A percentile compares a stretch with the other conserved stretches of the same genome.
phyloP scores from a whole-genome alignment of 2,888 invertebrate genomes.

The Clusia tigrina region DNA sequence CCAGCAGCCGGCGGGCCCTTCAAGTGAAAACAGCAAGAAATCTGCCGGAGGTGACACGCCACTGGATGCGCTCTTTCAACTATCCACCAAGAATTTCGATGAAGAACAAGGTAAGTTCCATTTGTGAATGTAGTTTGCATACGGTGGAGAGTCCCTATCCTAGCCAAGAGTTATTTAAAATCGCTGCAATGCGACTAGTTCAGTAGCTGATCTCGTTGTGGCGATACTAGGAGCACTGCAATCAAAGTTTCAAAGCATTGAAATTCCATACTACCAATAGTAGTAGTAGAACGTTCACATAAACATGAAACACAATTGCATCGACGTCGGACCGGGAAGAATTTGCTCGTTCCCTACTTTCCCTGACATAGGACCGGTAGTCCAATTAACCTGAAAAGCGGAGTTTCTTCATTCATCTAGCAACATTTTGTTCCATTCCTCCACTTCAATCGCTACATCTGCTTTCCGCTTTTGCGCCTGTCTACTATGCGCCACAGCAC shows the following conservation, averaged over 20 bases:
- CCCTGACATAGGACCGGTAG: too few relatives aligned
- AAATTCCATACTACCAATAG: too few relatives aligned
- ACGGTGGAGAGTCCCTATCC: background rate
- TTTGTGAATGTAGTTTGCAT: too few relatives aligned
- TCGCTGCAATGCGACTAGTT: background rate
- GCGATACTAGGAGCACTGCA: background rate
- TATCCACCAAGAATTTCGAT: constrained; percentile 97
- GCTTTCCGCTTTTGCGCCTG: background rate
- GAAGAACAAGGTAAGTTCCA: constrained; percentile 79
- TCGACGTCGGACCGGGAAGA: too few relatives aligned
- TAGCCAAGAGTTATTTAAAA: background rate
- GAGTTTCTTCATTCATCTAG: too few relatives aligned
- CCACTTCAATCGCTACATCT: too few relatives aligned
- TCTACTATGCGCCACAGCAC: constrained; percentile 2
- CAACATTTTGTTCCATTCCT: too few relatives aligned
- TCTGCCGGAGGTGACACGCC: constrained; percentile 73
- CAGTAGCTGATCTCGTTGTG: background rate
- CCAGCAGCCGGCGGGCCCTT: background rate
- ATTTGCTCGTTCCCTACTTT: too few relatives aligned
- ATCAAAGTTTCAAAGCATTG: too few relatives aligned
- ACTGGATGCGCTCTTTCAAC: constrained; percentile 93
- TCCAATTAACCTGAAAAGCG: too few relatives aligned
- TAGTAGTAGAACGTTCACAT: too few relatives aligned
- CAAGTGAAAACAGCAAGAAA: constrained; percentile 18
- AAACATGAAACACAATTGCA: too few relatives aligned